Conservation (phyloP, 1,140 invertebrate species). For the Leptopilina clavipes region DNA sequence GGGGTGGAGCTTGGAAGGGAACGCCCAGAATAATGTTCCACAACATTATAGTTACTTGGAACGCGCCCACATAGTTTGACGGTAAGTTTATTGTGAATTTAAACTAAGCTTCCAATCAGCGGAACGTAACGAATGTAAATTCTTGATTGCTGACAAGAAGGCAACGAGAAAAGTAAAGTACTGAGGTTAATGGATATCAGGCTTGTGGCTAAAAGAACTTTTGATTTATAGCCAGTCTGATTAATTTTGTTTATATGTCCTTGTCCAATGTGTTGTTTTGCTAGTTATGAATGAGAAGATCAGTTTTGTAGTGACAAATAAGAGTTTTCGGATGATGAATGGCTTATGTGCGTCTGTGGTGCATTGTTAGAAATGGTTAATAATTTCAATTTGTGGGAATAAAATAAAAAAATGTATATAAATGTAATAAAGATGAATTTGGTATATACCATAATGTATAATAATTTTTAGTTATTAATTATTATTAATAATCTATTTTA, state of each 20-base stretch:
- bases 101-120: conserved; percentile 31
- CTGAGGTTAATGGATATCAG: conserved; percentile 20
- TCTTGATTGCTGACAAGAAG: conserved; percentile 34
- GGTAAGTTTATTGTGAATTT: conserved; percentile 27
- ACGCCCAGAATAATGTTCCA: conserved; percentile 34
- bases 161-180: conserved; percentile 24
- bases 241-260: conserved; percentile 25
- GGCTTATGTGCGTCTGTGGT: not conserved
- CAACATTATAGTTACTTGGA: not conserved
- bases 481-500: too few species aligned
- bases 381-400: too few species aligned
- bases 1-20: conserved; percentile 16
- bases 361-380: too few species aligned
- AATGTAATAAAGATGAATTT: too few species aligned
- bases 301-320: conserved; percentile 22
- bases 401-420: too few species aligned
- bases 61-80: conserved; percentile 14
- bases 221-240: conserved; percentile 25
- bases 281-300: not conserved
- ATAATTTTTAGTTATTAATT: too few species aligned
- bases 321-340: not conserved
- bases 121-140: conserved; percentile 30
- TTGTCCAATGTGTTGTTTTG: conserved; percentile 4
- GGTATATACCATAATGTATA: too few species aligned
- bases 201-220: conserved; percentile 11